Evolutionary conservation across 2,888 invertebrate species (phyloP), one percentile per base, ranked within the genome.

Genomic region (Hesperia comma): DNA sequence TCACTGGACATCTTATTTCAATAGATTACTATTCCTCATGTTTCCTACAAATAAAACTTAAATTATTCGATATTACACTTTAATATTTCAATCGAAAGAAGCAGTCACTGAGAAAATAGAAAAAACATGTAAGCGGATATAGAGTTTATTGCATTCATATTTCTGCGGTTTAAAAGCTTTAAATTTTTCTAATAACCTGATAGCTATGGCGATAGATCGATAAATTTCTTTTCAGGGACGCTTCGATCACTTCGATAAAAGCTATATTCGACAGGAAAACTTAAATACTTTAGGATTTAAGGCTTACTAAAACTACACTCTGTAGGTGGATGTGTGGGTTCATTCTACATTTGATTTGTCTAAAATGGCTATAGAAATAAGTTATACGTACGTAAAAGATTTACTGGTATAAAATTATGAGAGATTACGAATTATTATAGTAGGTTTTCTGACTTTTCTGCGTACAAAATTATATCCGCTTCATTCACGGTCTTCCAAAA

Each of bases 1-100:
- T 95, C 94, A 72, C 88, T 82, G 71, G 94, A 87, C 95, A 95
- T 95, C 77, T 86, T 91, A 82, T 70, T 77, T 77, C 62, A 75
- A 73, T 72, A 75, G 72, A 80, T 77, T 82, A 89, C 80, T 51
- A 12, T 26, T 51, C 51, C 14, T 21, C 88, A 90, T 90, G 79
- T 74, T 88, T 76, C 68, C 75, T 75, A 69, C 69, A 77, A 74
- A 40, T 41, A 40, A 60, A 43, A 5, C n/a, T 33, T 14, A 17
- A 1, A 19, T 63, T 14, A 43, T 15, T 14, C 7, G 15, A 58
- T 7, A 40, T 37, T 41, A 6, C 0, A 15, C 15, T n/a, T 26
- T 58, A 21, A 10, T 8, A 6, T 43, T 21, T 26, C 15, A 8
- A n/a, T 1, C 41, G 4, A n/a, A 58, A 43, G 15, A 2, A 43